Base-by-base conservation (phyloP, 2,888 invertebrate genomes). In the Drosophila acutilabella region DNA sequence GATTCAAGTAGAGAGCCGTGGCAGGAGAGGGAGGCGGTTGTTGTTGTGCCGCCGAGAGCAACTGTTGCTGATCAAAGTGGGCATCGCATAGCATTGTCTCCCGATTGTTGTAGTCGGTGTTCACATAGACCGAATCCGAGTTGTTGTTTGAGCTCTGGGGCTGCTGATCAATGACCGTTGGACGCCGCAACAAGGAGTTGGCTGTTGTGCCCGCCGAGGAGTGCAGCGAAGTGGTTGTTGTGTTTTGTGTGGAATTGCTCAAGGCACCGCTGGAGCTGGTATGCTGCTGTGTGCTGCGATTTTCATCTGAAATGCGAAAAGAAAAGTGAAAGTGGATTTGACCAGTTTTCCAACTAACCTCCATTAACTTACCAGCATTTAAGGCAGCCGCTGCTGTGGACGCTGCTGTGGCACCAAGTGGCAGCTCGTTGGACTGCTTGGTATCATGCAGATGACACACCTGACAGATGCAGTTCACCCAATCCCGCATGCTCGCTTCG, bases 391-490 rank as follows among this genome's bases (percentile, higher is more conserved):
- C 64, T 38, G 66, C 58, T 33, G 75, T 65, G 7, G 75, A 53
- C 18, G 61, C 38, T 20, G 76, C 83, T 87, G 67, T 77, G 51
- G 81, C 77, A 20, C 82, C 81, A 59, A 83, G 38, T 4, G 85
- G 91, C 61, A 90, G 65, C 30, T 92, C 91, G 50, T 84, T 90
- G 8, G 91, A 89, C 54, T 92, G 92, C 68, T 92, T 92, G 56
- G 92, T 91, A 64, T 96, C 95, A 90, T 96, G 95, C 68, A 98
- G 93, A 51, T 97, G 97, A 92, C 98, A 98, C 44, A 98, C 97
- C 92, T 96, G 95, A 92, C 98, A 98, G 79, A 99, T 96, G 69
- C 96, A 97, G 89, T 97, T 96, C 10, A 98, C 98, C 99, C 99
- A 99, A 91, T 96, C 96, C 82, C 96, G 96, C 98, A 99, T 98